Conservation (phyloP, 92 coral and sea anemone species). For the Plumapathes pennacea region DNA sequence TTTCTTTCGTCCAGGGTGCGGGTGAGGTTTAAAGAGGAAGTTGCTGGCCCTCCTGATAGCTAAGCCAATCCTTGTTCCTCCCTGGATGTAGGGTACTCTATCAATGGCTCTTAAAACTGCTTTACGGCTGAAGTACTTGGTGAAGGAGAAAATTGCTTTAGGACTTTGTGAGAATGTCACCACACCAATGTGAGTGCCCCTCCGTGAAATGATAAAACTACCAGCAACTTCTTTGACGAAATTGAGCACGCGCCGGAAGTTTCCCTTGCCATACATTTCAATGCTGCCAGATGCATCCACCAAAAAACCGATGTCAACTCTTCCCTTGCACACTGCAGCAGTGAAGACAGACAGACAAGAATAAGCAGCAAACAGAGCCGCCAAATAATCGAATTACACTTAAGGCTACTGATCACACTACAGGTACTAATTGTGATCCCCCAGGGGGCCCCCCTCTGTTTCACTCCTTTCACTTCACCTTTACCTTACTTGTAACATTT, state of each 20-base stretch:
- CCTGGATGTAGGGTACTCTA: constrained; percentile 63
- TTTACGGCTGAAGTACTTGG: constrained; percentile 60
- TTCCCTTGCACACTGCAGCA: constrained; percentile 69
- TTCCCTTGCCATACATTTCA: constrained; percentile 84
- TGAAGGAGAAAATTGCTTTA: constrained; percentile 58
- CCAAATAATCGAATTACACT: background rate
- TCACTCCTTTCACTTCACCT: too few species aligned
- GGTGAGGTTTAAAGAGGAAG: constrained; percentile 35
- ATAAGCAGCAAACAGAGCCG: background rate
- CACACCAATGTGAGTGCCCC: constrained; percentile 75
- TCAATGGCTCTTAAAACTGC: constrained; percentile 69
- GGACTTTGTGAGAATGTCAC: constrained; percentile 75
- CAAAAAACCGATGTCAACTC: constrained; percentile 84
- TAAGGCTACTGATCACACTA: too few species aligned
- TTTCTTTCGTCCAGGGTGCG: constrained; percentile 39
- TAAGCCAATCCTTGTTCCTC: constrained; percentile 85
- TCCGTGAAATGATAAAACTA: constrained; percentile 72
- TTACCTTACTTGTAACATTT: too few species aligned
- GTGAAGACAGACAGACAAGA: background rate
- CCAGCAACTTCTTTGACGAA: constrained; percentile 72
- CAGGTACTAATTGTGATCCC: too few species aligned
- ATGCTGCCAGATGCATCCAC: constrained; percentile 96
- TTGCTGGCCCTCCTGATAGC: constrained; percentile 76
- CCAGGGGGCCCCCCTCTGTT: too few species aligned
- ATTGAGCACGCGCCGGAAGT: constrained; percentile 73